Conservation (phyloP, 2,797 vertebrate species). For the Merluccius polli region DNA sequence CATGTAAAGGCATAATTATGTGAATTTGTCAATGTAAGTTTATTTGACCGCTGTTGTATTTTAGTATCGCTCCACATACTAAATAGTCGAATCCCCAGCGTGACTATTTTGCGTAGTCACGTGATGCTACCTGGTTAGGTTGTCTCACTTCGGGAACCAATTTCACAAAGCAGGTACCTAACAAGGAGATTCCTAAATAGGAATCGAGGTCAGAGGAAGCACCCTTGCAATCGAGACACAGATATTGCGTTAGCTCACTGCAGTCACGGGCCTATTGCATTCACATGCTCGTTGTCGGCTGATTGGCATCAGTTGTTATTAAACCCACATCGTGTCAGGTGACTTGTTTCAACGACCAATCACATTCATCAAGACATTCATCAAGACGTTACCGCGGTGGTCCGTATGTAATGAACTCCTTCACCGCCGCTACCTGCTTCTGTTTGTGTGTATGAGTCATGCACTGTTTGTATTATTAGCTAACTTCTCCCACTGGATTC, state of each 20-base stretch:
- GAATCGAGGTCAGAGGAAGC: background rate
- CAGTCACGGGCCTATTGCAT: background rate
- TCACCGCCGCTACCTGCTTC: background rate
- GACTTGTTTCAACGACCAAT: no score
- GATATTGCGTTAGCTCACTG: background rate
- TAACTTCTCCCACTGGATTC: background rate
- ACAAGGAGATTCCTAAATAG: background rate
- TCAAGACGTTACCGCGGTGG: background rate
- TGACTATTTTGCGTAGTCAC: no score
- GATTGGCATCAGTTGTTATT: background rate
- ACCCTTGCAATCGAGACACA: background rate
- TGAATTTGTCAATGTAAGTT: no score
- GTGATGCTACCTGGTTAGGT: background rate
- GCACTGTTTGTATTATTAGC: background rate
- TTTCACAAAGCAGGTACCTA: background rate
- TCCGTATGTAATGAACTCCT: background rate
- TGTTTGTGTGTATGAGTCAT: background rate
- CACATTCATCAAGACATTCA: background rate
- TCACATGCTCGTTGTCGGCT: background rate
- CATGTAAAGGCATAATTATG: no score
- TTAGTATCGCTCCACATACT: background rate
- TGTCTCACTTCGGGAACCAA: background rate
- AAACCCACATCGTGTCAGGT: no score
- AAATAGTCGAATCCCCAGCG: no score
- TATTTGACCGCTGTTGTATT: background rate